A percentile compares a stretch with the other conserved stretches of the same genome.
Conservation (phyloP, 2,113 vertebrate genomes). For the Brevimyrus niger region DNA sequence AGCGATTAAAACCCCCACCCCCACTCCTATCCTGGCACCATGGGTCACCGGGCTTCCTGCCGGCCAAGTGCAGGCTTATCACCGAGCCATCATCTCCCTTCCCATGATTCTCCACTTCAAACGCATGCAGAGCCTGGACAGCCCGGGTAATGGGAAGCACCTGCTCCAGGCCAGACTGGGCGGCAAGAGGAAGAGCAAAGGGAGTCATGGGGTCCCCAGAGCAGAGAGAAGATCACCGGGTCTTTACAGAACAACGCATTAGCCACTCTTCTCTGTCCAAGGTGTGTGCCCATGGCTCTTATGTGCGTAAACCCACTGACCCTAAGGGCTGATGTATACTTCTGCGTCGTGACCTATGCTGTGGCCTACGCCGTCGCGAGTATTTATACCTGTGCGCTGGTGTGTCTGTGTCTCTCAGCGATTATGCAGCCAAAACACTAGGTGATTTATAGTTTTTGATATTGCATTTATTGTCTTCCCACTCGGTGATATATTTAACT, state of each 20-base stretch:
- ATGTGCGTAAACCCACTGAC: no score
- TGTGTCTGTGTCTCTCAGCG: neutral
- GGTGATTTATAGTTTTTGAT: neutral
- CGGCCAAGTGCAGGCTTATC: conserved; percentile 35
- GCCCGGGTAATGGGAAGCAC: conserved; percentile 36
- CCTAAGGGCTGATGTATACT: neutral
- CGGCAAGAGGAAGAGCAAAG: conserved; percentile 28
- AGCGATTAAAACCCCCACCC: neutral
- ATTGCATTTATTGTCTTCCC: neutral
- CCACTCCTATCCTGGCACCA: conserved; percentile 14
- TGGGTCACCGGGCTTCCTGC: conserved; percentile 22
- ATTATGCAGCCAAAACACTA: neutral
- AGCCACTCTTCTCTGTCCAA: neutral
- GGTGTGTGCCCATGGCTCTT: neutral
- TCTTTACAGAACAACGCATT: neutral
- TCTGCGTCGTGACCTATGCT: neutral
- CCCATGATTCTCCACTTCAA: conserved; percentile 38
- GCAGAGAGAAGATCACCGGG: neutral
- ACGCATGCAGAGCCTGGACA: conserved; percentile 11
- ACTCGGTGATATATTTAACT: neutral
- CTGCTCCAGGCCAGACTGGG: conserved; percentile 24
- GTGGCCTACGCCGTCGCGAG: neutral
- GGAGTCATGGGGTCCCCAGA: conserved; percentile 4
- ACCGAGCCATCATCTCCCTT: conserved; percentile 33
- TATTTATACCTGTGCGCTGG: neutral